phyloP scores from a whole-genome alignment of 2,888 invertebrate genomes.

The Enoplolaimus lenunculus region DNA sequence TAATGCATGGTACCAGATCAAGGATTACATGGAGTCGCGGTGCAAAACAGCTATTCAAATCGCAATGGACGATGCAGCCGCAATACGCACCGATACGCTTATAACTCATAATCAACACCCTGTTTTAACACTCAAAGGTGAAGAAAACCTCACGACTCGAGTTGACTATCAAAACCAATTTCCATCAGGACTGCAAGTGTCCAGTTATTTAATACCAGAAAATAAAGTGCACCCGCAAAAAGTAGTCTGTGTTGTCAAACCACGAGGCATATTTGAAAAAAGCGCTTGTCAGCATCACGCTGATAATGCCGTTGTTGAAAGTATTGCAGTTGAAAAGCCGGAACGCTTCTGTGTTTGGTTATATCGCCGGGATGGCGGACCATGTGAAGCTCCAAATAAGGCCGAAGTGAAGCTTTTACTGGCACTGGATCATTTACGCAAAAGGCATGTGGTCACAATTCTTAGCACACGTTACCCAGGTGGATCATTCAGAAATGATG shows the following conservation, averaged over 20 bases:
- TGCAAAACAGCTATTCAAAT: no score
- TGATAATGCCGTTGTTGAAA: not conserved
- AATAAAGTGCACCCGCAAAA: not conserved
- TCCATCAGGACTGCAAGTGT: not conserved
- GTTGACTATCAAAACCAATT: not conserved
- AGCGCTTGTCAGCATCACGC: not conserved
- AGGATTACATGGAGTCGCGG: not conserved
- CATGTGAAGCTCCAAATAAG: not conserved
- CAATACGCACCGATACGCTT: not conserved
- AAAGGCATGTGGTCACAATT: not conserved
- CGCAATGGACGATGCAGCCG: not conserved
- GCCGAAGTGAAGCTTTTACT: not conserved
- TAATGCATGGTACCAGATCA: not conserved
- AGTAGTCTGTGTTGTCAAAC: not conserved
- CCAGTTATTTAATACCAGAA: not conserved
- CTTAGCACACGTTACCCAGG: not conserved
- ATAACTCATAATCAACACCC: not conserved
- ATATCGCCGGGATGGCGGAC: not conserved
- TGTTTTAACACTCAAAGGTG: not conserved
- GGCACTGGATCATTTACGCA: not conserved
- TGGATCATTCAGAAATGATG: not conserved
- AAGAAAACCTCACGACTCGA: not conserved
- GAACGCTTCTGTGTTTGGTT: not conserved
- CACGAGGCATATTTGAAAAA: not conserved
- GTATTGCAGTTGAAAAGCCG: no score